A percentile compares a stretch with the other conserved stretches of the same genome.
These are phyloP conservation scores for Anarsia innoxiella DNA, from an alignment of 2,888 invertebrate species.

Conservation along the genomic window DNA sequence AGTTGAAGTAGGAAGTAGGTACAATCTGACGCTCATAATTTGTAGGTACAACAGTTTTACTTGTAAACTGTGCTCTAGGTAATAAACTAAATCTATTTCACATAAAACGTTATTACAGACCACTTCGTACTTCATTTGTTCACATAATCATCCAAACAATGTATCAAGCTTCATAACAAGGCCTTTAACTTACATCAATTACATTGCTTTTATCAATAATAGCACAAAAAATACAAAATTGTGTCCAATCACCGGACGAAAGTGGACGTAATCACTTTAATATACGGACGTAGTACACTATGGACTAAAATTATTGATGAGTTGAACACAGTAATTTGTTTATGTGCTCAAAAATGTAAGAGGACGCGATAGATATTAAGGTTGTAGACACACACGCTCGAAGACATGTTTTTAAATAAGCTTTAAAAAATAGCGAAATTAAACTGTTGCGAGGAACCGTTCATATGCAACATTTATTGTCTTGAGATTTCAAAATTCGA, in stretches of 20 bases:
- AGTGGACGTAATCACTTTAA: slow-evolving; percentile 62
- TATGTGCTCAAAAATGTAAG: slow-evolving; percentile 23
- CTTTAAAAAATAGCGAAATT: too few species aligned
- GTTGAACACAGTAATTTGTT: slow-evolving; percentile 60
- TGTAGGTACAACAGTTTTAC: too few species aligned
- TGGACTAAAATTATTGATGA: slow-evolving; percentile 48
- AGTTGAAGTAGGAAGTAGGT: too few species aligned
- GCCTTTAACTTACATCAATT: slow-evolving; percentile 34
- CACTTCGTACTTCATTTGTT: slow-evolving; percentile 6
- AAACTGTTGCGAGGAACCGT: too few species aligned
- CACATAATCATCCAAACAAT: slow-evolving; percentile 13
- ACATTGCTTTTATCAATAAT: slow-evolving; percentile 58
- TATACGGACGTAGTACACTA: slow-evolving; percentile 48
- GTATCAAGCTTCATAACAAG: slow-evolving; percentile 18
- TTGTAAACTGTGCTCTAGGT: too few species aligned
- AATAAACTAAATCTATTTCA: too few species aligned
- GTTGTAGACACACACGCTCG: too few species aligned
- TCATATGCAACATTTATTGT: too few species aligned
- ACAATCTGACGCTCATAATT: too few species aligned
- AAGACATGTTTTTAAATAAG: too few species aligned
- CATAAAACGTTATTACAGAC: too few species aligned
- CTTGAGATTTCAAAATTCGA: too few species aligned
- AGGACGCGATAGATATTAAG: background rate
- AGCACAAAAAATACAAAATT: slow-evolving; percentile 50
- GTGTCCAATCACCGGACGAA: slow-evolving; percentile 58